Percentiles rank a stretch among this genome's conserved stretches.
phyloP scores from a whole-genome alignment of 2,888 invertebrate species.

The Drosophila mercatorum region DNA sequence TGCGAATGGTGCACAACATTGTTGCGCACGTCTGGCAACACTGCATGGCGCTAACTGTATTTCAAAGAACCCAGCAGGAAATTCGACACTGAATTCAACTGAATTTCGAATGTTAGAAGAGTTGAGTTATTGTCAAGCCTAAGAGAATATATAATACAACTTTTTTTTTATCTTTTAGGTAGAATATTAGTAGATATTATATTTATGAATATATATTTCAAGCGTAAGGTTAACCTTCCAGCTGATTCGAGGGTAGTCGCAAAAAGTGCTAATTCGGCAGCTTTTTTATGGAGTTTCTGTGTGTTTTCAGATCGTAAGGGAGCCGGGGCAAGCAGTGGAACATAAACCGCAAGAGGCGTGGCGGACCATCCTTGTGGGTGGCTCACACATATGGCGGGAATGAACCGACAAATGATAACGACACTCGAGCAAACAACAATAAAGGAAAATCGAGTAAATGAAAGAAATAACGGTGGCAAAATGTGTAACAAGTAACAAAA shows the following conservation, averaged over 20 bases:
- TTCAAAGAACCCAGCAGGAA: constrained; percentile 9
- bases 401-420: constrained; percentile 78
- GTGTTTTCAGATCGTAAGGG: constrained; percentile 17
- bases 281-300: constrained; percentile 22
- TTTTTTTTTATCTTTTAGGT: too few species aligned
- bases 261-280: constrained; percentile 46
- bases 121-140: background rate
- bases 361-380: constrained; percentile 13
- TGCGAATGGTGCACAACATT: constrained; percentile 40
- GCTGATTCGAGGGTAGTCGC: constrained; percentile 4
- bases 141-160: background rate
- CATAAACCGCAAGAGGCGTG: constrained; percentile 36
- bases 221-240: too few species aligned
- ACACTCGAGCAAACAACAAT: constrained; percentile 79
- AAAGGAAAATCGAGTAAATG: constrained; percentile 79
- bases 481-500: constrained; percentile 70
- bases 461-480: constrained; percentile 72
- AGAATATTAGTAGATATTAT: background rate
- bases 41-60: background rate
- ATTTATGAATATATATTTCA: background rate
- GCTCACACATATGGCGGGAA: constrained; percentile 64
- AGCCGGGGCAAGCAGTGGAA: constrained; percentile 37
- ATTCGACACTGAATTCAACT: background rate
- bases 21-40: constrained; percentile 31
- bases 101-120: background rate